Base-by-base conservation (phyloP, 2,888 invertebrate genomes). In the Tetropium fuscum region DNA sequence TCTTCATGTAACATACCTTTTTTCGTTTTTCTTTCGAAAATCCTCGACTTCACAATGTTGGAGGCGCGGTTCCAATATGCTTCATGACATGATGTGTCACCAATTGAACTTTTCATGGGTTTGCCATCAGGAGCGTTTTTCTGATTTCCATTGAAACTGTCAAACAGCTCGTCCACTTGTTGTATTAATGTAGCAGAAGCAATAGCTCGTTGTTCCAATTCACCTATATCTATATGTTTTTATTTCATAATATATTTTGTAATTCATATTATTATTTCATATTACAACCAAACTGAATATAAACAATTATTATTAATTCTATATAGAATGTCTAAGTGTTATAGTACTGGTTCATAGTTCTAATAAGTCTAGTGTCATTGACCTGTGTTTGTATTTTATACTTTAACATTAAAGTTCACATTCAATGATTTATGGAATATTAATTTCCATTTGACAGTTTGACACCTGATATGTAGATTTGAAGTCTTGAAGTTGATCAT, bases 131-230 rank as follows among this genome's bases (percentile, higher is more conserved):
- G 43, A 13, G 58, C 22, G n/a, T 22, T 30, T 4, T n/a, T 8
- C 7, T 19, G 36, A 20, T 13, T 47, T 10, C 60, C 63, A 51
- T 60, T 60, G 19, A 63, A 60, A 53, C 56, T 60, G 25, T 63
- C 60, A 43, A 63, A 60, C 20, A 63, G 45, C 27, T 63, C 38
- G 15, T 60, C 60, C 16, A 63, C 63, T 32, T 45, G 53, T 32
- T 45, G 53, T 15, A 60, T 25, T 22, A 57, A 64, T 18, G 57
- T 58, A 7, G 55, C 60, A 18, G 58, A 55, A n/a, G 60, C 55
- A 25, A 61, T 25, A 7, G 56, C 1, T 1, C 59, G 19, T 18
- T 57, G 53, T 20, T 51, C 53, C 16, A 63, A 11, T 19, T 59
- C 43, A 32, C 56, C 53, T 57, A 19, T 34, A 48, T 22, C 25